A percentile compares a stretch with the other conserved stretches of the same genome.
These are phyloP conservation scores for Urocolius indicus DNA, from an alignment of 2,113 vertebrate genomes.

Conservation along the genomic window DNA sequence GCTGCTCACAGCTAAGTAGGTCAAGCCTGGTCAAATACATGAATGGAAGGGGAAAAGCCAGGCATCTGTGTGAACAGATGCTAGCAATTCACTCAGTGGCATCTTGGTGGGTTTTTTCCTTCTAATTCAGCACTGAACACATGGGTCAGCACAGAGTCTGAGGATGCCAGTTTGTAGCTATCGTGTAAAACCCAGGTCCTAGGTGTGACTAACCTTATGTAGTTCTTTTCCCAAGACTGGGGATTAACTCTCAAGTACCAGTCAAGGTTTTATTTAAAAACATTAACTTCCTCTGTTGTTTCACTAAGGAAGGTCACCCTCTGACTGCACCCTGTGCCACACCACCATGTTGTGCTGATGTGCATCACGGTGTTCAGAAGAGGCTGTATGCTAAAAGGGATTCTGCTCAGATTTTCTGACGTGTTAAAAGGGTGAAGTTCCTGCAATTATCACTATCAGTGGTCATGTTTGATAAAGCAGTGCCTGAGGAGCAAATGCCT, in stretches of 20 bases:
- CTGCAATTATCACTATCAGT: background rate
- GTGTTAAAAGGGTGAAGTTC: background rate
- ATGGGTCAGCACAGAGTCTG: background rate
- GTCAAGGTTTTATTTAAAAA: background rate
- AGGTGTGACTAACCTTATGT: background rate
- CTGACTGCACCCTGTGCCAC: background rate
- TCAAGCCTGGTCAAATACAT: background rate
- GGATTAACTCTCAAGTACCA: background rate
- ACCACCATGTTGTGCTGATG: background rate
- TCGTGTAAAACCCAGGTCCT: background rate
- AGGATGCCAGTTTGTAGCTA: background rate
- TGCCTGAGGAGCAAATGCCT: background rate
- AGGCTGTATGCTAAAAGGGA: background rate
- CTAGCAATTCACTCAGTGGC: background rate
- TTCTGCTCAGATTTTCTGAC: background rate
- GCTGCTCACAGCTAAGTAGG: constrained; percentile 26
- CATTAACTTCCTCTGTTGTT: background rate
- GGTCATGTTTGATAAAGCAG: background rate
- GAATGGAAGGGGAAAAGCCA: background rate
- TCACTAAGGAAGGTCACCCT: background rate
- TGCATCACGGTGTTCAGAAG: background rate
- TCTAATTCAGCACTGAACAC: background rate
- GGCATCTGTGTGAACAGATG: background rate
- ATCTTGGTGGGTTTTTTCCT: background rate
- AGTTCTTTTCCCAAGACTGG: background rate